These are phyloP conservation scores for Melinaea marsaeus DNA, from an alignment of 2,888 invertebrate genomes.

Conservation along the genomic window DNA sequence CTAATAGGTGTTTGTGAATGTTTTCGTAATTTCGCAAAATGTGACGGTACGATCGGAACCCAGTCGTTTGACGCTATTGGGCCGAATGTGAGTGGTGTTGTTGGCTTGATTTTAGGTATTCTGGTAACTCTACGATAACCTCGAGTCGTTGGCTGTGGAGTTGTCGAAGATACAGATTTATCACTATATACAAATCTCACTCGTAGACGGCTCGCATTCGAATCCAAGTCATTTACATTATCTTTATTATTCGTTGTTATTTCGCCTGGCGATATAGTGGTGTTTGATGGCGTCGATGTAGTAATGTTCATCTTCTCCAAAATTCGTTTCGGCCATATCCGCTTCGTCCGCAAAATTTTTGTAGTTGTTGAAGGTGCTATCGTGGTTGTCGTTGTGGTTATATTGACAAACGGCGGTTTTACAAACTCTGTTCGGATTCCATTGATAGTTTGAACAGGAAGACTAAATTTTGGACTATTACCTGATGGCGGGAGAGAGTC, in stretches of 20 bases:
- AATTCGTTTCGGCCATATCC: constrained; percentile 69
- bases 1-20: constrained; percentile 40
- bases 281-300: constrained; percentile 36
- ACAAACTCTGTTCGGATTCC: constrained; percentile 61
- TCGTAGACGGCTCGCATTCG: constrained; percentile 46
- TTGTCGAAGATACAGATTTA: constrained; percentile 30
- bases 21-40: constrained; percentile 50
- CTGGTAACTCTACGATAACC: constrained; percentile 62
- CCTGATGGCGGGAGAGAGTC: constrained; percentile 28
- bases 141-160: constrained; percentile 46
- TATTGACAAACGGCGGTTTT: constrained; percentile 49
- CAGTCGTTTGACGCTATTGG: constrained; percentile 60
- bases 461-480: constrained; percentile 55
- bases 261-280: constrained; percentile 42
- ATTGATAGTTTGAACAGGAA: constrained; percentile 65
- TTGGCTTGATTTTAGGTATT: constrained; percentile 52
- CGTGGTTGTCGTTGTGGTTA: constrained; percentile 41
- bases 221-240: constrained; percentile 46
- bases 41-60: constrained; percentile 68
- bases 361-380: constrained; percentile 57
- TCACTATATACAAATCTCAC: constrained; percentile 48
- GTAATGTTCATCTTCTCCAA: constrained; percentile 45
- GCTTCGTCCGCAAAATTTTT: constrained; percentile 60
- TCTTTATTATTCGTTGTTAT: constrained; percentile 41
- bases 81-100: constrained; percentile 42